Percentiles rank a stretch among this genome's conserved stretches.
These are phyloP conservation scores for Notolabrus celidotus DNA, from an alignment of 2,797 vertebrate species.

Conservation along the genomic window DNA sequence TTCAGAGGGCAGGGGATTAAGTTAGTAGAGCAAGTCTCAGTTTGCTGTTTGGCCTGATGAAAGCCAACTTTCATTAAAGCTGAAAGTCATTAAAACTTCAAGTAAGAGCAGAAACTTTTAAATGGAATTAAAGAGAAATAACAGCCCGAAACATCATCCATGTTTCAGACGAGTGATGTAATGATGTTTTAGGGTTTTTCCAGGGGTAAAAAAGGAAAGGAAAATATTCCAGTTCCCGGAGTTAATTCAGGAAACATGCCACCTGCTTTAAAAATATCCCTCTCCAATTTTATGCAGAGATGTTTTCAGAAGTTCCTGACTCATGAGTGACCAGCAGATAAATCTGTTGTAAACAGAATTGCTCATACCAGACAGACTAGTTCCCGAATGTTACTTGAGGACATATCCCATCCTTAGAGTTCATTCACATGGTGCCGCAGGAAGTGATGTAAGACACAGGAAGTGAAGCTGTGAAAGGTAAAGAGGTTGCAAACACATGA, in stretches of 20 bases:
- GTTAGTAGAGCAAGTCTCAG: background rate
- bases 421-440: constrained; percentile 44
- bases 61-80: too few species aligned
- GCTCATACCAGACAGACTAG: background rate
- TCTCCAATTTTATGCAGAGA: background rate
- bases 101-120: background rate
- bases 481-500: constrained; percentile 31
- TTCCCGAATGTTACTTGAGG: constrained; percentile 55
- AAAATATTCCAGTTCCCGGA: background rate
- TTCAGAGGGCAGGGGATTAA: background rate
- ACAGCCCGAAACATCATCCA: background rate
- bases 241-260: constrained; percentile 26
- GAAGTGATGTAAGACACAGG: constrained; percentile 63
- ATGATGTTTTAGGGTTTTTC: background rate
- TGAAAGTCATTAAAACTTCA: too few species aligned
- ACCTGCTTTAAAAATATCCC: background rate
- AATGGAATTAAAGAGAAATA: background rate
- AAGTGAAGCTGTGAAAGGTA: constrained; percentile 70
- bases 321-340: constrained; percentile 60
- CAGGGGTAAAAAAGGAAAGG: background rate
- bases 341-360: constrained; percentile 30
- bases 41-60: too few species aligned
- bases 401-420: constrained; percentile 13
- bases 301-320: constrained; percentile 47
- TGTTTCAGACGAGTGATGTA: background rate